A percentile compares a stretch with the other conserved stretches of the same genome.
These are phyloP conservation scores for Drosophila novamexicana DNA, from an alignment of 1,140 invertebrate genomes.

Conservation along the genomic window DNA sequence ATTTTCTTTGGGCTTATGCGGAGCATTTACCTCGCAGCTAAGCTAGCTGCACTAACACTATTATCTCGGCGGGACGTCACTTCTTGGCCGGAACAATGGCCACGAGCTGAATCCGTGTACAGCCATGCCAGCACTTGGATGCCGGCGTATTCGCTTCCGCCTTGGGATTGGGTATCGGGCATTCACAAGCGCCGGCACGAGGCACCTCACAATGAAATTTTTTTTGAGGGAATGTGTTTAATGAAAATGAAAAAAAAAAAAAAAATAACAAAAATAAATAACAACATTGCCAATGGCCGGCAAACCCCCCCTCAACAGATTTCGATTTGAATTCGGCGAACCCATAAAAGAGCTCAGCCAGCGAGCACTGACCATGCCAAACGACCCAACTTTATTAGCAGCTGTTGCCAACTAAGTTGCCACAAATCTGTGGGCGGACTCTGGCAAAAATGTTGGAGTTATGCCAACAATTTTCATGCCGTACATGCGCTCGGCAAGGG, in stretches of 20 bases:
- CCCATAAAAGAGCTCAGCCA: slow-evolving; percentile 21
- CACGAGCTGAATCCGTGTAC: slow-evolving; percentile 62
- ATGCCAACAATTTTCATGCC: slow-evolving; percentile 41
- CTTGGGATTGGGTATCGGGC: slow-evolving; percentile 8
- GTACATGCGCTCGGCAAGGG: slow-evolving; percentile 19
- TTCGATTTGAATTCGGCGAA: slow-evolving; percentile 18
- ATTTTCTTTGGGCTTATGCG: slow-evolving; percentile 15
- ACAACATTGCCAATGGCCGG: slow-evolving; percentile 7
- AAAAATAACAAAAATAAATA: neutral
- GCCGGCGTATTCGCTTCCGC: slow-evolving; percentile 21
- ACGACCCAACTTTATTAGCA: slow-evolving; percentile 56
- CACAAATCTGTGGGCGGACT: slow-evolving; percentile 31
- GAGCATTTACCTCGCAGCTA: neutral
- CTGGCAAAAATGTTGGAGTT: slow-evolving; percentile 41
- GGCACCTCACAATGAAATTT: slow-evolving; percentile 10
- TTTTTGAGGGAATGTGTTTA: slow-evolving; percentile 10
- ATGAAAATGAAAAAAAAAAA: too few relatives aligned
- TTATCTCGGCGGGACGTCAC: slow-evolving; percentile 45
- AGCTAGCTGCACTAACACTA: neutral
- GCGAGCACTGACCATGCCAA: slow-evolving; percentile 68
- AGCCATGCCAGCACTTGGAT: slow-evolving; percentile 23
- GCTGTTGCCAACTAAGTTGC: slow-evolving; percentile 53
- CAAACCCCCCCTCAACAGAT: neutral
- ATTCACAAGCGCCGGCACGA: slow-evolving; percentile 33
- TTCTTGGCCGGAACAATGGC: slow-evolving; percentile 60